These are phyloP conservation scores for Coptodon rendalli DNA, from an alignment of 2,113 vertebrate genomes.

Conservation along the genomic window DNA sequence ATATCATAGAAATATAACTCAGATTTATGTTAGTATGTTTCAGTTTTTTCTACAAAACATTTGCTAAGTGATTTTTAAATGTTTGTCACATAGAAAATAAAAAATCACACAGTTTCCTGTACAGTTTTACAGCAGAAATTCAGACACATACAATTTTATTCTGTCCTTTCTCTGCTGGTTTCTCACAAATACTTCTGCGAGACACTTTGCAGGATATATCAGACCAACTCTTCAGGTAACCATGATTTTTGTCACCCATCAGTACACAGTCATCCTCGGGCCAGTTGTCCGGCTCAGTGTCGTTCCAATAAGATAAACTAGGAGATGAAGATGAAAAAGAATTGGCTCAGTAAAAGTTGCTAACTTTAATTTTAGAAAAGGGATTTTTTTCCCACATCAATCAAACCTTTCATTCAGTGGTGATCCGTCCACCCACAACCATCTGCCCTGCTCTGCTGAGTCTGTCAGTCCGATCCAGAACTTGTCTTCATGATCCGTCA, in stretches of 20 bases:
- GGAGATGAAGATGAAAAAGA: not conserved
- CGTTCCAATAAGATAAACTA: not conserved
- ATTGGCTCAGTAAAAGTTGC: not conserved
- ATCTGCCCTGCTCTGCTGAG: not conserved
- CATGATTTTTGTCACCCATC: fast-evolving
- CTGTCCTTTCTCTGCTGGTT: not conserved
- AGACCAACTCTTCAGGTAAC: not conserved
- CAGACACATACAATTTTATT: not conserved
- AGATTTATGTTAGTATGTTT: too few relatives aligned
- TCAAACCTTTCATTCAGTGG: fast-evolving
- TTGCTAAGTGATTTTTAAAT: too few relatives aligned
- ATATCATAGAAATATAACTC: too few relatives aligned
- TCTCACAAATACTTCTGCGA: not conserved
- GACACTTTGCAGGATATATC: not conserved
- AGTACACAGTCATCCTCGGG: not conserved
- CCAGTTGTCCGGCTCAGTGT: not conserved
- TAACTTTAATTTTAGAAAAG: fast-evolving
- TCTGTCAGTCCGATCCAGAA: conserved; percentile 65
- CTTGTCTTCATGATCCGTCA: fast-evolving
- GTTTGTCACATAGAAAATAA: too few relatives aligned
- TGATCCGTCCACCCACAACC: conserved; percentile 45
- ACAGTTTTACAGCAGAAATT: too few relatives aligned
- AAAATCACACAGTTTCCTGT: too few relatives aligned
- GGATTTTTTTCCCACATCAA: not conserved
- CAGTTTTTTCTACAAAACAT: too few relatives aligned